Base-by-base conservation (phyloP, 2,888 invertebrate species). In the Phyllotreta cruciferae region DNA sequence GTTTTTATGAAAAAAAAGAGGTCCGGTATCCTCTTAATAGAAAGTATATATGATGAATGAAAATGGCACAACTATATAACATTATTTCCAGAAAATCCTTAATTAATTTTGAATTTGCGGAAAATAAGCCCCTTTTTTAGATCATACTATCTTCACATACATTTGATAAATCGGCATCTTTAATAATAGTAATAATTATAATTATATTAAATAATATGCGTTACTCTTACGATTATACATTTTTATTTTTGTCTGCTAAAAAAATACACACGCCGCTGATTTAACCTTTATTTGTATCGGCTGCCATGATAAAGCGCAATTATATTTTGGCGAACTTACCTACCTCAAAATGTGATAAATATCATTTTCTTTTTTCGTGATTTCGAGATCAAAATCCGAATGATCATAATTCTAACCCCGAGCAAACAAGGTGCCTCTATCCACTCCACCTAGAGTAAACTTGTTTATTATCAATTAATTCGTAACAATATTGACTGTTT, bases 271-370 rank as follows among this genome's bases (percentile, higher is more conserved):
- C 44, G 10, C 44, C 41, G 9, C 14, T 44, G 9, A 7, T 44
- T 44, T 10, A 44, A 10, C 14, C 44, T 44, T 44, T 44, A 44
- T 44, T 44, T 44, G 44, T 44, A 44, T 13, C 14, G 44, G 44
- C 44, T 44, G 11, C 14, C 44, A 44, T 44, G 44, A 44, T 44
- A 44, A 44, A 44, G 14, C 44, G 10, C 14, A n/a, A 44, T 44
- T 44, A 44, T 44, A 44, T 44, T 44, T 44, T 44, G 44, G 9
- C 14, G 10, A n/a, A 44, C 44, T 44, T 44, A 44, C 44, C 44
- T 44, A 44, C 44, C 44, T 44, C 44, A 44, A 44, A 44, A n/a
- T 44, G 44, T 44, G 44, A 44, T 44, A 44, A 44, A 44, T 44
- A 44, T n/a, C 10, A 6, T 44, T 44, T 14, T 44, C 14, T 44